Evolutionary conservation across 2,888 invertebrate species (phyloP).

Genomic region (Drosophila pegasa): DNA sequence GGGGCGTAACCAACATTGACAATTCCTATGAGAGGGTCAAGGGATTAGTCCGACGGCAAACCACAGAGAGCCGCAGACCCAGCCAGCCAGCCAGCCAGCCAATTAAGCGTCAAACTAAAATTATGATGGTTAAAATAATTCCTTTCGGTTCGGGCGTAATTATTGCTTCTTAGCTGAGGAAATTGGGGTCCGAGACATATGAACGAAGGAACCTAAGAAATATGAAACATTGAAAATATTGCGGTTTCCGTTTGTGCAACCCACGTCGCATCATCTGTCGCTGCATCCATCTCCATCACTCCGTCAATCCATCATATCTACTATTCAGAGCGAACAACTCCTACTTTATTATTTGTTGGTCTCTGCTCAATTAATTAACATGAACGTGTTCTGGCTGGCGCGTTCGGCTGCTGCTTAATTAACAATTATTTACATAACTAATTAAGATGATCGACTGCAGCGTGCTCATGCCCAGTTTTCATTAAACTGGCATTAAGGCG

Average conservation of each 20-base stretch:
- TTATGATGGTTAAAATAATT: conserved; percentile 57
- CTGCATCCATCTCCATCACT: conserved; percentile 20
- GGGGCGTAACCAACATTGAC: conserved; percentile 55
- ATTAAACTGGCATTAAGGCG: conserved; percentile 48
- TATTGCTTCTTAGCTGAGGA: conserved; percentile 46
- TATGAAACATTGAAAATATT: conserved; percentile 40
- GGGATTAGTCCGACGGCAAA: conserved; percentile 61
- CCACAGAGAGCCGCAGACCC: conserved; percentile 28
- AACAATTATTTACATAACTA: conserved; percentile 69
- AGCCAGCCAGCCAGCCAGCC: conserved; percentile 20
- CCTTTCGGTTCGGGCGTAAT: conserved; percentile 49
- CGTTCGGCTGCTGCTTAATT: conserved; percentile 54
- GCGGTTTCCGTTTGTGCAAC: conserved; percentile 63
- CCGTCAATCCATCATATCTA: not conserved
- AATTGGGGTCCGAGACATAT: conserved; percentile 60
- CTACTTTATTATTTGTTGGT: not conserved
- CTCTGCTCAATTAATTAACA: conserved; percentile 59
- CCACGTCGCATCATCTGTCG: conserved; percentile 29
- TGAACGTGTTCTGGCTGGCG: conserved; percentile 39
- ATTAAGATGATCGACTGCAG: conserved; percentile 61
- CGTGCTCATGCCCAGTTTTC: conserved; percentile 71
- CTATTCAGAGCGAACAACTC: no score
- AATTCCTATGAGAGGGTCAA: conserved; percentile 56
- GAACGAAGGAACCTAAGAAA: conserved; percentile 10
- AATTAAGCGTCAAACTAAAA: conserved; percentile 58